phyloP scores from a whole-genome alignment of 2,113 vertebrate genomes.

The Acanthisitta chloris region DNA sequence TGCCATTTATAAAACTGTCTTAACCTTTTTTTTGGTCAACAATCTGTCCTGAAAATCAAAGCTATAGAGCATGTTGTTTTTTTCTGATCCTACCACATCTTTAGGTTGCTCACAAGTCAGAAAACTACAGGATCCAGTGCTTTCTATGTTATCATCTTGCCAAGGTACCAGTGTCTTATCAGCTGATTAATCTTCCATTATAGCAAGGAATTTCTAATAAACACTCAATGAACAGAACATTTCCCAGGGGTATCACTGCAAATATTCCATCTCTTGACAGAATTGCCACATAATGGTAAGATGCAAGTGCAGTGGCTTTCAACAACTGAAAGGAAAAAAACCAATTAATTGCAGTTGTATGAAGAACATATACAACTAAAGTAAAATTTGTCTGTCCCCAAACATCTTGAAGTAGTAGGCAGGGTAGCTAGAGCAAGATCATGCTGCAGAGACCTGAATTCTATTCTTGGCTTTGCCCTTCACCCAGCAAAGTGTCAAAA shows the following conservation, averaged over 20 bases:
- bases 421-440: not conserved
- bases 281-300: not conserved
- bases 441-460: not conserved
- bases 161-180: not conserved
- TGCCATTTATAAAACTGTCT: not conserved
- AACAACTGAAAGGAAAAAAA: not conserved
- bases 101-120: not conserved
- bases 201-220: not conserved
- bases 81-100: not conserved
- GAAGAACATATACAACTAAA: not conserved
- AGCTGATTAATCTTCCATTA: not conserved
- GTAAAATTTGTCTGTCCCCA: not conserved
- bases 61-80: accelerated
- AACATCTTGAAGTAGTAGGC: not conserved
- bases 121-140: not conserved
- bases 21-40: not conserved
- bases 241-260: not conserved
- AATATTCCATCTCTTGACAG: not conserved
- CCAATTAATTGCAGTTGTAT: not conserved
- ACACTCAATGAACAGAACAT: not conserved
- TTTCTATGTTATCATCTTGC: not conserved
- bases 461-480: slow-evolving; percentile 35
- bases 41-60: not conserved
- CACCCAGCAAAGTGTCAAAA: not conserved
- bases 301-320: not conserved